Evolutionary conservation across 2,797 vertebrate genomes (phyloP), one percentile per base, ranked within the genome.

Genomic region (Acipenser oxyrinchus): DNA sequence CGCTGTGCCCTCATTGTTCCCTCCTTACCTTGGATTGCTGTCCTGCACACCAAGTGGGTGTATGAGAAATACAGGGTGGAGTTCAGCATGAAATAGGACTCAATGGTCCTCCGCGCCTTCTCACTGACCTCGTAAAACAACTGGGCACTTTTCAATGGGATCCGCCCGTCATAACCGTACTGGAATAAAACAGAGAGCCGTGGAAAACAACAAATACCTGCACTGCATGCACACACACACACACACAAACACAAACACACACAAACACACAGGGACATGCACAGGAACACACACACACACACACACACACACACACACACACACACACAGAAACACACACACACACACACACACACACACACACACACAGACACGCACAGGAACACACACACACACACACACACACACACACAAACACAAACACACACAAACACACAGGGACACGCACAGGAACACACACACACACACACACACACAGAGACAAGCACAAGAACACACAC

Each of bases 51-150:
- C 71, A 99, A 83, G 82, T 99, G 97, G 0, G 97, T 97, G 81
- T 96, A 99, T 78, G 96, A 99, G 86, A 99, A 99, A 80, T 97
- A 94, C 66, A 99, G 84, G 0, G 94, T 98, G 74, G 94, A 89
- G 78, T 95, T 98, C 51, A 99, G 87, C 89, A 87, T 86, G 82
- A 99, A 99, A 81, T 99, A 99, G 23, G 97, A 98, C 84, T 96
- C 83, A 0, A 95, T 83, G 0, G 98, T 93, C 68, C 79, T 84
- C 53, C 96, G 86, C 1, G 93, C 94, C 75, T 94, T 93, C 84
- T 99, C 96, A 0, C 96, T 98, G 80, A 90, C 81, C 1, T 99
- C 92, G 0, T 99, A 99, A 80, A 99, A 98, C 50, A 99, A 88
- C 8, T 92, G 92, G 6, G 96, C 96, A 0, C 93, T 95, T 74